A percentile compares a stretch with the other conserved stretches of the same genome.
Conservation (phyloP, 2,797 vertebrate genomes). For the Malurus leucopterus region DNA sequence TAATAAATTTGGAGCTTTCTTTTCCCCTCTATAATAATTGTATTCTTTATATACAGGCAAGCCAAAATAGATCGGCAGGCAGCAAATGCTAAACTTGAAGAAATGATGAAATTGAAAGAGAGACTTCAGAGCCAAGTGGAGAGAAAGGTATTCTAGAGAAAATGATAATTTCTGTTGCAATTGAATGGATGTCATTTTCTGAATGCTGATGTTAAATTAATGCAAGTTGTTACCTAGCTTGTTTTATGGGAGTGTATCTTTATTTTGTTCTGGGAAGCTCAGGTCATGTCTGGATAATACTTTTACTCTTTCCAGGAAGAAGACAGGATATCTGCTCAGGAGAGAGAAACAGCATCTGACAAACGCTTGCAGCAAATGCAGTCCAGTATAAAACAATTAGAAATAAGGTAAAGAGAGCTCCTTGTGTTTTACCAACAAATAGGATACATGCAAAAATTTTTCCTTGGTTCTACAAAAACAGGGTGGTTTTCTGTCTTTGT, state of each 20-base stretch:
- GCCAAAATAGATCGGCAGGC: conserved; percentile 82
- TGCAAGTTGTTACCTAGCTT: neutral
- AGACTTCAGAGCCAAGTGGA: conserved; percentile 80
- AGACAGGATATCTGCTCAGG: conserved; percentile 75
- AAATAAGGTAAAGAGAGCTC: conserved; percentile 78
- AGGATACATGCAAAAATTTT: neutral
- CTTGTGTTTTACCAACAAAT: neutral
- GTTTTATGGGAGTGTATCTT: neutral
- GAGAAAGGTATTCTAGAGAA: conserved; percentile 76
- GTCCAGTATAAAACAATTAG: conserved; percentile 79
- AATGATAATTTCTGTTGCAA: neutral
- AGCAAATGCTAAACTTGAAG: conserved; percentile 81
- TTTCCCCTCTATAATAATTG: neutral
- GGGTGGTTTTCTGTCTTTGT: neutral
- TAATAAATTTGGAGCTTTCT: neutral
- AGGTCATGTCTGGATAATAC: neutral
- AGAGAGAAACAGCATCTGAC: conserved; percentile 83
- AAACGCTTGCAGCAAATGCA: conserved; percentile 84
- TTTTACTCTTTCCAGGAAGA: conserved; percentile 77
- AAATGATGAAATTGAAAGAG: conserved; percentile 81
- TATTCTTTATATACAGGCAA: conserved; percentile 69
- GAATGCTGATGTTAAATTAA: neutral
- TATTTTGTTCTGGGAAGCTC: neutral
- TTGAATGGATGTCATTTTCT: neutral
- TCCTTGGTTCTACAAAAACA: neutral